Evolutionary conservation across 2,888 invertebrate genomes (phyloP).

Genomic region (Plemyria rubiginata): DNA sequence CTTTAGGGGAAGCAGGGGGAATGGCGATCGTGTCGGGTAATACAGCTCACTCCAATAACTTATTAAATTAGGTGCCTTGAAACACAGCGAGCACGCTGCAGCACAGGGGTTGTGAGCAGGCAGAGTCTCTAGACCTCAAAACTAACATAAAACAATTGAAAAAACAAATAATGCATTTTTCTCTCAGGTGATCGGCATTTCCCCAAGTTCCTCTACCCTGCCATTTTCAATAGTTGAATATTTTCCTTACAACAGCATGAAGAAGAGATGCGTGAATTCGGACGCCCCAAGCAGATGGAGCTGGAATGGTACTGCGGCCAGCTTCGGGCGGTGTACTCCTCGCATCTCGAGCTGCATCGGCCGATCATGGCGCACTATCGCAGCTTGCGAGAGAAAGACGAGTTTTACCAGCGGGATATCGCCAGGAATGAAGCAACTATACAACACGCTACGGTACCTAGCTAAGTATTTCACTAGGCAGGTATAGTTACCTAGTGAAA

Average conservation of each 20-base stretch:
- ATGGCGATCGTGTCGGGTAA: too few species aligned
- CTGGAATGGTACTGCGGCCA: slow-evolving; percentile 71
- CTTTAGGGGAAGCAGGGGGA: too few species aligned
- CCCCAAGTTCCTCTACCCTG: too few species aligned
- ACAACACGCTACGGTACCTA: slow-evolving; percentile 65
- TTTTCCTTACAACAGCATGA: slow-evolving; percentile 60
- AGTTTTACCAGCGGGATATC: slow-evolving; percentile 81
- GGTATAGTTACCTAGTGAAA: not conserved
- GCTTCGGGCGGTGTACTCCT: slow-evolving; percentile 68
- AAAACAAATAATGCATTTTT: too few species aligned
- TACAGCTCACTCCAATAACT: too few species aligned
- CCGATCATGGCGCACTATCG: slow-evolving; percentile 77
- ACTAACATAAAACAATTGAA: too few species aligned
- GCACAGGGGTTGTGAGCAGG: too few species aligned
- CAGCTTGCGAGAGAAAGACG: slow-evolving; percentile 73
- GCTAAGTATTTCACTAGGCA: too few species aligned
- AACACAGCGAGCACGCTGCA: too few species aligned
- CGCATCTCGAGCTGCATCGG: slow-evolving; percentile 70
- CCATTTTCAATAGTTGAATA: not conserved
- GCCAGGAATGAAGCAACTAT: slow-evolving; percentile 69
- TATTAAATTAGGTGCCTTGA: too few species aligned
- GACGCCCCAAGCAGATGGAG: slow-evolving; percentile 71
- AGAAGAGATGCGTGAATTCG: slow-evolving; percentile 71
- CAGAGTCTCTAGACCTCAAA: too few species aligned
- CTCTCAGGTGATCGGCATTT: too few species aligned